These are phyloP conservation scores for Indicator indicator DNA, from an alignment of 2,113 vertebrate species.

Conservation along the genomic window DNA sequence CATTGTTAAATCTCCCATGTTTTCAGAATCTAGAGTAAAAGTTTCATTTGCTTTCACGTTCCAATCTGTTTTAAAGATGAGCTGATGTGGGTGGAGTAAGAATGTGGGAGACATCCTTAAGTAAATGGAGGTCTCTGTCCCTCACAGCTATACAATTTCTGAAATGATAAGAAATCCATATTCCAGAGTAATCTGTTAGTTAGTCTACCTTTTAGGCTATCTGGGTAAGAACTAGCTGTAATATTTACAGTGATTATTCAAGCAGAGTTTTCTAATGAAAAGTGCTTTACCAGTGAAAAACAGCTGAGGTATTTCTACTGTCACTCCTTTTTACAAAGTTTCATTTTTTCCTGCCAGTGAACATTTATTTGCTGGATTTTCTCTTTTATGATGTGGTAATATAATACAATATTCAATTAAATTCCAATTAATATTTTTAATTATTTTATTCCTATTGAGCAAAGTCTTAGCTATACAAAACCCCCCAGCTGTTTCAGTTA, in stretches of 20 bases:
- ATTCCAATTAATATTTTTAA: not conserved
- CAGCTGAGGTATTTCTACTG: not conserved
- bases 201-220: not conserved
- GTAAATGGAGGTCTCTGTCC: not conserved
- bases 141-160: not conserved
- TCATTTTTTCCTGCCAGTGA: not conserved
- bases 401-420: not conserved
- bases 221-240: not conserved
- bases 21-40: constrained; percentile 16
- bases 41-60: not conserved
- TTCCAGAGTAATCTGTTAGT: not conserved
- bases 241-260: not conserved
- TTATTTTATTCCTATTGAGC: not conserved
- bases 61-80: not conserved
- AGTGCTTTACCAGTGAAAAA: not conserved
- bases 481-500: not conserved
- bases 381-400: not conserved
- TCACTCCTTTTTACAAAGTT: not conserved
- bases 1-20: not conserved
- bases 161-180: not conserved
- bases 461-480: not conserved
- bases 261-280: not conserved
- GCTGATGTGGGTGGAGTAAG: not conserved
- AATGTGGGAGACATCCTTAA: not conserved
- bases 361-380: not conserved